A percentile compares a stretch with the other conserved stretches of the same genome.
These are phyloP conservation scores for Stegodyphus mimosarum DNA, from an alignment of 1,140 invertebrate species.

Conservation along the genomic window DNA sequence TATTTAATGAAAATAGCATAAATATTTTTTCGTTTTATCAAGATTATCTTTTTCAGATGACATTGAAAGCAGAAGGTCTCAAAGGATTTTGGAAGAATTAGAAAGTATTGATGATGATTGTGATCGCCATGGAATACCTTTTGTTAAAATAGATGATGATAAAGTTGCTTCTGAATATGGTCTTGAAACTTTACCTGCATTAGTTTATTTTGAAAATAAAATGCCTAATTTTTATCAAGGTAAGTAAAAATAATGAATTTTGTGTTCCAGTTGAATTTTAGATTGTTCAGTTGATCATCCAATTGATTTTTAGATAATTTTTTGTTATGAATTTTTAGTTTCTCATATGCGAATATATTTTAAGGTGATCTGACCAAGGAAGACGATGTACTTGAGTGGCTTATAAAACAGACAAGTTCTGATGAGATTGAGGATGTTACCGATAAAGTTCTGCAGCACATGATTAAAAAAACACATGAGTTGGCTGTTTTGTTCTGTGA, in stretches of 20 bases:
- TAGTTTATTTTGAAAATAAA: slow-evolving; percentile 91
- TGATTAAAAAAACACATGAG: slow-evolving; percentile 88
- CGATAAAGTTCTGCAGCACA: slow-evolving; percentile 90
- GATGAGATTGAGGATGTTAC: slow-evolving; percentile 96
- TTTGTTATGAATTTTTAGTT: background rate
- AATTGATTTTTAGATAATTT: background rate
- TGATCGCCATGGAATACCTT: slow-evolving; percentile 76
- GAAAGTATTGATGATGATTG: slow-evolving; percentile 64
- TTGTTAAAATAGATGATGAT: slow-evolving; percentile 72
- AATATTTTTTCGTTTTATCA: background rate
- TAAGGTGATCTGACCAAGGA: slow-evolving; percentile 66
- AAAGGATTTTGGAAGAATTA: slow-evolving; percentile 77
- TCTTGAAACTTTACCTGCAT: slow-evolving; percentile 80
- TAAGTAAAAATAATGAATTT: slow-evolving; percentile 54
- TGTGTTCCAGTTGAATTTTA: background rate
- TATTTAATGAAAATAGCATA: background rate
- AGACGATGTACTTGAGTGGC: slow-evolving; percentile 65
- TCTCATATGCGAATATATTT: slow-evolving; percentile 62
- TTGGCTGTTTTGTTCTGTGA: slow-evolving; percentile 93
- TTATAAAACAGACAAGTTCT: slow-evolving; percentile 73
- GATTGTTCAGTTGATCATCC: background rate
- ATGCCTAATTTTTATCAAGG: slow-evolving; percentile 92
- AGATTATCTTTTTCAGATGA: slow-evolving; percentile 75
- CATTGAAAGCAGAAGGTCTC: slow-evolving; percentile 89
- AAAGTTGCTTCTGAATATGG: slow-evolving; percentile 87